A percentile compares a stretch with the other conserved stretches of the same genome.
phyloP scores from a whole-genome alignment of 1,140 invertebrate genomes.

The Leptonema lineaticorne region DNA sequence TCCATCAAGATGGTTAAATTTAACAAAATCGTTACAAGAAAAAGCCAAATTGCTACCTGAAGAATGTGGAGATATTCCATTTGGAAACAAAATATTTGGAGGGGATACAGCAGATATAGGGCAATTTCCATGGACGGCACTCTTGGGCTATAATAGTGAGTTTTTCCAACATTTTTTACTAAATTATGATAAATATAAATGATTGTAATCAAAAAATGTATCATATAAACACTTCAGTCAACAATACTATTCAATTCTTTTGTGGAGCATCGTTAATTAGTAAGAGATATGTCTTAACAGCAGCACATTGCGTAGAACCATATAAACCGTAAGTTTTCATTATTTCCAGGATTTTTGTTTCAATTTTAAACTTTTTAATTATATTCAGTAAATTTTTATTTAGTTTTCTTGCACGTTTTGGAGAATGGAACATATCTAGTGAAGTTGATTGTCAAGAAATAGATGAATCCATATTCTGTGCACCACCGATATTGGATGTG shows the following conservation, averaged over 20 bases:
- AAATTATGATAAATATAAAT: background rate
- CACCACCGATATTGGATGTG: conserved; percentile 9
- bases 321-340: conserved; percentile 26
- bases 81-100: conserved; percentile 16
- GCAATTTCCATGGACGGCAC: conserved; percentile 36
- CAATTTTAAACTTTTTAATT: background rate
- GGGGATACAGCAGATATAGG: conserved; percentile 24
- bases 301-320: conserved; percentile 28
- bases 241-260: conserved; percentile 13
- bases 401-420: conserved; percentile 27
- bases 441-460: conserved; percentile 20
- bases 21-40: background rate
- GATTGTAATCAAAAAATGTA: background rate
- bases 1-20: background rate
- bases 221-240: conserved; percentile 16
- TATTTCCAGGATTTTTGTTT: background rate
- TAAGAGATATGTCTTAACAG: conserved; percentile 29
- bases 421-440: conserved; percentile 33
- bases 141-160: conserved; percentile 28
- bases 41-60: background rate
- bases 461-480: background rate
- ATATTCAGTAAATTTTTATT: conserved; percentile 12
- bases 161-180: background rate
- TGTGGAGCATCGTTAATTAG: conserved; percentile 36
- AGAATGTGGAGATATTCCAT: background rate